A percentile compares a stretch with the other conserved stretches of the same genome.
Evolutionary conservation across 1,140 invertebrate species (phyloP).

Genomic region (Penaeus chinensis): DNA sequence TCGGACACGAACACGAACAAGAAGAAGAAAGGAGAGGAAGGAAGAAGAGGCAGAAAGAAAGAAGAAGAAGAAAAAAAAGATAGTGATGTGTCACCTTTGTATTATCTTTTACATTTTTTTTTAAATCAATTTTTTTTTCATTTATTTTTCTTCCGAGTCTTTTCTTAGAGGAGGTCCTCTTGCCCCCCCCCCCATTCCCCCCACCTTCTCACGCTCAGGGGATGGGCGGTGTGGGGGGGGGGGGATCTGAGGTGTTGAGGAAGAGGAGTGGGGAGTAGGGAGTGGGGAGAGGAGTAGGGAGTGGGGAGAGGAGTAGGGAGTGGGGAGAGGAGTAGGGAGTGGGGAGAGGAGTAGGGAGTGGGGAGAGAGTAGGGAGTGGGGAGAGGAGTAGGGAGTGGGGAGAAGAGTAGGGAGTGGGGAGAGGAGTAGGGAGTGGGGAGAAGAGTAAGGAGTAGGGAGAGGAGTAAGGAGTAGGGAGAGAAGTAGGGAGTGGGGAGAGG

Average conservation of each 20-base stretch:
- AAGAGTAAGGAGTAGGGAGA: no score
- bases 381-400: background rate
- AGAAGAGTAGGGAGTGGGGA: background rate
- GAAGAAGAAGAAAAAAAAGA: slow-evolving; percentile 12
- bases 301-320: no score
- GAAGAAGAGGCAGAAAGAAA: slow-evolving; percentile 3
- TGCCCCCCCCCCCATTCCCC: no score
- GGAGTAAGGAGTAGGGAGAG: no score
- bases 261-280: no score
- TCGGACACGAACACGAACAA: background rate
- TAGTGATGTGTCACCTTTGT: background rate
- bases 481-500: no score
- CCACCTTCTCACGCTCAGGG: background rate
- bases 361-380: no score
- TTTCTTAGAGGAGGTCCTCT: background rate
- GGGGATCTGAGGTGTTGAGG: background rate
- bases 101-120: no score
- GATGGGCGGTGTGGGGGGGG: background rate
- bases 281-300: background rate
- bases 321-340: background rate
- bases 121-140: no score
- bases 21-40: background rate
- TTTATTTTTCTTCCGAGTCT: no score
- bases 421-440: no score
- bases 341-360: no score